These are phyloP conservation scores for Marronus borbonicus DNA, from an alignment of 2,888 invertebrate genomes.

Conservation along the genomic window DNA sequence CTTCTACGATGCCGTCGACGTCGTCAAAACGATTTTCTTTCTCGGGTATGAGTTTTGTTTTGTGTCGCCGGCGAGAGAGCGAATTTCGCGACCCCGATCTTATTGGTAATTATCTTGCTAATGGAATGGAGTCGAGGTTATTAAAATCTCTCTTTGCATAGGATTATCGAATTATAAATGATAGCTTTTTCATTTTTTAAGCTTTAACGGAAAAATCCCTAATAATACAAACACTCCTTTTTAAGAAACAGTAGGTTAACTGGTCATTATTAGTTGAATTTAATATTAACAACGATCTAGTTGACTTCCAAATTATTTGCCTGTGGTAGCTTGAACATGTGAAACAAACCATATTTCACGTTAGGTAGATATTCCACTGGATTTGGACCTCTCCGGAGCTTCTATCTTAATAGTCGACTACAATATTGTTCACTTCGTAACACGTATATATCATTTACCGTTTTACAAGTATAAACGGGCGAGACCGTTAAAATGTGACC, in stretches of 20 bases:
- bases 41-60: slow-evolving; percentile 40
- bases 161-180: background rate
- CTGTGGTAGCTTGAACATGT: slow-evolving; percentile 14
- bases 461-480: no score
- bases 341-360: slow-evolving; percentile 31
- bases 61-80: slow-evolving; percentile 12
- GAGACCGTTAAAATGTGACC: no score
- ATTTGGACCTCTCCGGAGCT: slow-evolving; percentile 8
- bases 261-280: background rate
- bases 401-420: slow-evolving; percentile 31
- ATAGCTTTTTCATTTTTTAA: background rate
- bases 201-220: background rate
- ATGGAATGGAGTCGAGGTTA: slow-evolving; percentile 23
- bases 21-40: slow-evolving; percentile 37
- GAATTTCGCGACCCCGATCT: slow-evolving; percentile 26
- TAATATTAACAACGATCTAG: background rate
- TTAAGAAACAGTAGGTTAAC: background rate
- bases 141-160: slow-evolving; percentile 25
- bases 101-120: slow-evolving; percentile 42
- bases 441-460: background rate
- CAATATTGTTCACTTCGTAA: slow-evolving; percentile 8
- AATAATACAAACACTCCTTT: no score
- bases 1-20: slow-evolving; percentile 28
- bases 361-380: slow-evolving; percentile 41
- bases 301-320: slow-evolving; percentile 7